Evolutionary conservation across 2,888 invertebrate genomes (phyloP).

Genomic region (Hydraecia micacea): DNA sequence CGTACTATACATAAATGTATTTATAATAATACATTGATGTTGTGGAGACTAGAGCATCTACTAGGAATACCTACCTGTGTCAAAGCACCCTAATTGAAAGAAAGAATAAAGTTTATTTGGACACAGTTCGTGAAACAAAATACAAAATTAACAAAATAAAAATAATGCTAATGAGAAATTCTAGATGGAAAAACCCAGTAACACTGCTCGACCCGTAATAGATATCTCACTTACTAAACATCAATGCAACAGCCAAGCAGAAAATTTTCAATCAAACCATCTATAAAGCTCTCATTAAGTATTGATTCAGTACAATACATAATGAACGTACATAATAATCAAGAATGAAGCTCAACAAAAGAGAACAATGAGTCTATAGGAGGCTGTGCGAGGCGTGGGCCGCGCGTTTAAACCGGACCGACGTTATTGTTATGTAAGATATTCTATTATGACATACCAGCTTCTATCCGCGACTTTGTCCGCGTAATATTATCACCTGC

Average conservation of each 20-base stretch:
- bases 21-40: neutral
- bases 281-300: constrained; percentile 37
- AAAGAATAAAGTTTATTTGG: no score
- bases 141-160: no score
- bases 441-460: constrained; percentile 67
- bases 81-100: no score
- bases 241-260: constrained; percentile 3
- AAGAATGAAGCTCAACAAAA: constrained; percentile 60
- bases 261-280: constrained; percentile 3
- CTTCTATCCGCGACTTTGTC: no score
- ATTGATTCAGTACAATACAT: constrained; percentile 53
- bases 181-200: no score
- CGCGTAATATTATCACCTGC: neutral
- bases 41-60: no score
- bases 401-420: constrained; percentile 74
- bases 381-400: constrained; percentile 73
- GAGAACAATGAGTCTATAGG: constrained; percentile 65
- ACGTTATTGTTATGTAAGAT: constrained; percentile 72
- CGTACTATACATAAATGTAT: neutral
- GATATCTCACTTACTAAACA: neutral
- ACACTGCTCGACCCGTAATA: neutral
- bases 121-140: no score
- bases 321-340: constrained; percentile 56
- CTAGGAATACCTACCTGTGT: no score
- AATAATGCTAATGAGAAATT: neutral